Evolutionary conservation across 2,797 vertebrate species (phyloP).

Genomic region (Dryobates pubescens): DNA sequence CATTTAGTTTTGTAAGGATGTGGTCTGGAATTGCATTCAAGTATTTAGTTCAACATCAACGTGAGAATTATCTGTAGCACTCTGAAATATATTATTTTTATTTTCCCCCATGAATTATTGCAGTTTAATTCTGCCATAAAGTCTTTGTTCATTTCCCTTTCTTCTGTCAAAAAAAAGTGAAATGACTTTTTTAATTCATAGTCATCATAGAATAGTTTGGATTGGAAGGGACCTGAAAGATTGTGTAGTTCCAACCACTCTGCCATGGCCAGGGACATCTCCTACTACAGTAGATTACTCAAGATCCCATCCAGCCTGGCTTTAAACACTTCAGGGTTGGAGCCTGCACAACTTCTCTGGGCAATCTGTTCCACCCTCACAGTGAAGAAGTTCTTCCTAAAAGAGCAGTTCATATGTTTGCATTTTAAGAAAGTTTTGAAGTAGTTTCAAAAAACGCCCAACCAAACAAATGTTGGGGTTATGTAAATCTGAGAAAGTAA

Average conservation of each 20-base stretch:
- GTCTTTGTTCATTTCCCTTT: neutral
- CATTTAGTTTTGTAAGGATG: neutral
- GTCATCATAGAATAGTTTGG: no score
- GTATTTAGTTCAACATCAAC: neutral
- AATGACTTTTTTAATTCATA: neutral
- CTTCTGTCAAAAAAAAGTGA: neutral
- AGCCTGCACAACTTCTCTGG: no score
- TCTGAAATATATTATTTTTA: neutral
- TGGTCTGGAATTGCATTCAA: neutral
- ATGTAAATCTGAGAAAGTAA: neutral
- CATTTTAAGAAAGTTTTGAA: neutral
- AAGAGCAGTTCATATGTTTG: no score
- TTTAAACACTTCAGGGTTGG: no score
- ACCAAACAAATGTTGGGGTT: neutral
- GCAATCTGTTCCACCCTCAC: no score
- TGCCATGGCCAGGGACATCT: no score
- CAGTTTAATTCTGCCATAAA: neutral
- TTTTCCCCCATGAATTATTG: neutral
- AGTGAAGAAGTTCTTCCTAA: no score
- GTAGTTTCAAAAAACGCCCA: neutral
- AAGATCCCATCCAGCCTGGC: no score
- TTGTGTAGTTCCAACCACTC: no score
- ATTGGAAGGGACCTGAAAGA: no score
- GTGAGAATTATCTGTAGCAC: neutral
- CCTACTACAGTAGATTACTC: no score